These are phyloP conservation scores for Sebastes baramenuke DNA, from an alignment of 2,797 vertebrate genomes.

Conservation along the genomic window DNA sequence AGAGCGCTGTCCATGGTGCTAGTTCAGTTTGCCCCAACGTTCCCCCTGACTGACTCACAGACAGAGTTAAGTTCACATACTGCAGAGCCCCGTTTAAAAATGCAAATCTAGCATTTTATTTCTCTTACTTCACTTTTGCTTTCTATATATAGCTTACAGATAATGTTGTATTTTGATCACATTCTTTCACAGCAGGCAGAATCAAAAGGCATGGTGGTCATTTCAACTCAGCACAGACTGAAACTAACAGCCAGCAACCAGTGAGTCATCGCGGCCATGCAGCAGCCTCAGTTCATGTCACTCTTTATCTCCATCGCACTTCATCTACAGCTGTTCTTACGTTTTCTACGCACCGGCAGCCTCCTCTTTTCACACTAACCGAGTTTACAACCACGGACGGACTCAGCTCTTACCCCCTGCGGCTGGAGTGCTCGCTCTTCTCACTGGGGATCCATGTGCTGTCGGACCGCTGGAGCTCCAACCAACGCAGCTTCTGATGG, in stretches of 20 bases:
- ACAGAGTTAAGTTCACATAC: neutral
- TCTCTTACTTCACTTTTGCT: neutral
- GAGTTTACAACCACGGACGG: neutral
- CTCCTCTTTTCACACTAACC: neutral
- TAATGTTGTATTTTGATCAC: neutral
- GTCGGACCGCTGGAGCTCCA: slow-evolving; percentile 38
- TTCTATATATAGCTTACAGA: neutral
- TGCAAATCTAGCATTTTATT: neutral
- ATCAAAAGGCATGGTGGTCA: neutral
- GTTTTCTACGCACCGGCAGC: neutral
- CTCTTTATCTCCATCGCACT: slow-evolving; percentile 15
- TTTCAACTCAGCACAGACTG: neutral
- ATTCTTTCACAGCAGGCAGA: neutral
- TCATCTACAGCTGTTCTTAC: neutral
- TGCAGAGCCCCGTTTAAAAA: neutral
- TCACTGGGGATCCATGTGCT: slow-evolving; percentile 62
- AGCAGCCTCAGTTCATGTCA: slow-evolving; percentile 12
- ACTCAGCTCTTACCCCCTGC: slow-evolving; percentile 55
- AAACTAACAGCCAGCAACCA: neutral
- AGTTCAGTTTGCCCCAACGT: neutral
- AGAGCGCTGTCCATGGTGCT: slow-evolving; percentile 52
- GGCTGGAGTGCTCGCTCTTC: slow-evolving; percentile 45
- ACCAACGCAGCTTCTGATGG: slow-evolving; percentile 38
- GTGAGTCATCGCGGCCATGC: slow-evolving; percentile 56
- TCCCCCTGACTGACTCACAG: too few species aligned